Base-by-base conservation (phyloP, 2,797 vertebrate genomes). In the Vireo griseus region DNA sequence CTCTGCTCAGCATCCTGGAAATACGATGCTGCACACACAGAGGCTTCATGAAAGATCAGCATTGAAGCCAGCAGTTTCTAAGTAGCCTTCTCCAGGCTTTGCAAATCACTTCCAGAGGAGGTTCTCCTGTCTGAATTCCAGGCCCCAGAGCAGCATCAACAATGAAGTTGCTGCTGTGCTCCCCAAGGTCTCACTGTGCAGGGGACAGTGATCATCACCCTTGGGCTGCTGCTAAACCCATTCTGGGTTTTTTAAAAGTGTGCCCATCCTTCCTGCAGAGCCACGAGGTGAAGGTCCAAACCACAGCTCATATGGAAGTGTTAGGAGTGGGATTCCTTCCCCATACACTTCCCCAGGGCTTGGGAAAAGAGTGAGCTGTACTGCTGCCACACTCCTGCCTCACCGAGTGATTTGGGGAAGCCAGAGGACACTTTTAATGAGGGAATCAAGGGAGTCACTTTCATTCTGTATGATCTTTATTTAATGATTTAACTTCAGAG, bases 231-330 rank as follows among this genome's bases (percentile, higher is more conserved):
- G 22, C 25, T 18, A 7, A 48, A 40, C 22, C 13, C 0, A 0
- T 26, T 65, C 25, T 19, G 1, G 1, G 0, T 3, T 48, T 57
- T 74, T 61, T 2, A 33, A 0, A 0, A 2, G 6, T 1, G 0
- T 6, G 11, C 8, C 25, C 7, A 0, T 19, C 20, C 31, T 61
- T 54, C 16, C 69, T 62, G 50, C 16, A 54, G 39, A 59, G 29
- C 44, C 51, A 4, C 0, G 1, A 71, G 24, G n/a, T 26, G 28
- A 58, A 85, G 15, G 16, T 8, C 7, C 13, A 10, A 50, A 51
- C 15, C 31, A 7, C 37, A 9, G 8, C 16, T 42, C 18, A 2
- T 31, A 10, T 11, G 16, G 57, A 66, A 40, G 37, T 24, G 3
- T 6, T 67, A 74, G 16, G 28, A 15, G 5, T 5, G 5, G 17